Evolutionary conservation across 2,113 vertebrate species (phyloP).

Genomic region (Hassar affinis): DNA sequence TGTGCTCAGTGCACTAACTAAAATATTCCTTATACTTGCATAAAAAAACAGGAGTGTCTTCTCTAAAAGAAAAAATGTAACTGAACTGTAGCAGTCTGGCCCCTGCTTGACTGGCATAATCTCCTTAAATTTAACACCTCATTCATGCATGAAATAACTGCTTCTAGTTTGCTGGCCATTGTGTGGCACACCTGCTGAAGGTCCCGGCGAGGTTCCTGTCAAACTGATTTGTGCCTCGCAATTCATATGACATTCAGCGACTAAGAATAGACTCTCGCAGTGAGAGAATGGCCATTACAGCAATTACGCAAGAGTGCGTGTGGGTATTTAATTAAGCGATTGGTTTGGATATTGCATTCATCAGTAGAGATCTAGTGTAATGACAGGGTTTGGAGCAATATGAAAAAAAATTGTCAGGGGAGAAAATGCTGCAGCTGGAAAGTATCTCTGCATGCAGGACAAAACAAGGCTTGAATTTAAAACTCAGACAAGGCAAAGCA

Average conservation of each 20-base stretch:
- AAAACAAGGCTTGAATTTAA: background rate
- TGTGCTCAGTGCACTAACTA: background rate
- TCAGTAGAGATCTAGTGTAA: conserved; percentile 12
- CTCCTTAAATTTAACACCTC: conserved; percentile 45
- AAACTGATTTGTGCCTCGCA: conserved; percentile 40
- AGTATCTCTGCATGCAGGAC: background rate
- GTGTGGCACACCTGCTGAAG: conserved; percentile 39
- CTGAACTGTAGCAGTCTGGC: conserved; percentile 8
- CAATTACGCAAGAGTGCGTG: conserved; percentile 23
- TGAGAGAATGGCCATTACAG: conserved; percentile 14
- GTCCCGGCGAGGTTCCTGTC: conserved; percentile 38
- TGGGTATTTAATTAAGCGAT: conserved; percentile 33
- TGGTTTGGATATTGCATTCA: conserved; percentile 23
- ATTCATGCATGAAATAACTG: conserved; percentile 35
- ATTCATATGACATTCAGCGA: conserved; percentile 36
- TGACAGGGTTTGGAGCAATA: conserved; percentile 5
- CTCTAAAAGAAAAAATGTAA: background rate
- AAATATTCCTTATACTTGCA: background rate
- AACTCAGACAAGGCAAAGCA: background rate
- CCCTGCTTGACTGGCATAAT: conserved; percentile 40
- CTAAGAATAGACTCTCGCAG: conserved; percentile 43
- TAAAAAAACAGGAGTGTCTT: conserved; percentile 10
- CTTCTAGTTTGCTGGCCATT: conserved; percentile 22
- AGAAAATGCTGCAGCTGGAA: background rate
- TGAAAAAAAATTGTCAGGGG: background rate